These are phyloP conservation scores for human DNA, from an alignment of 2,113 vertebrate species.

Conservation along the genomic window GRCh38 chr5:167111001-167111500, in stretches of 20 bases:
- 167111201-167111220: neutral
- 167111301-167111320: neutral
- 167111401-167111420: neutral
- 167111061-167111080: neutral
- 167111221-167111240: neutral
- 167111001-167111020: neutral
- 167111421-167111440: neutral
- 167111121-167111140: neutral
- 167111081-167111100: slow-evolving; percentile 23
- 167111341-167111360: neutral
- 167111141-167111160: neutral
- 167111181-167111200: neutral
- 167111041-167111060: neutral
- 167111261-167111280: neutral
- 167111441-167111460: neutral
- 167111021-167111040: neutral
- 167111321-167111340: neutral
- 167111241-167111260: neutral
- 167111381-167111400: neutral
- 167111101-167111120: neutral
- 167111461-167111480: neutral
- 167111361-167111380: neutral
- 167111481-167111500: neutral
- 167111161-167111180: neutral
- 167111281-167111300: neutral